phyloP scores from a whole-genome alignment of 2,113 vertebrate genomes.

The Plecotus auritus region DNA sequence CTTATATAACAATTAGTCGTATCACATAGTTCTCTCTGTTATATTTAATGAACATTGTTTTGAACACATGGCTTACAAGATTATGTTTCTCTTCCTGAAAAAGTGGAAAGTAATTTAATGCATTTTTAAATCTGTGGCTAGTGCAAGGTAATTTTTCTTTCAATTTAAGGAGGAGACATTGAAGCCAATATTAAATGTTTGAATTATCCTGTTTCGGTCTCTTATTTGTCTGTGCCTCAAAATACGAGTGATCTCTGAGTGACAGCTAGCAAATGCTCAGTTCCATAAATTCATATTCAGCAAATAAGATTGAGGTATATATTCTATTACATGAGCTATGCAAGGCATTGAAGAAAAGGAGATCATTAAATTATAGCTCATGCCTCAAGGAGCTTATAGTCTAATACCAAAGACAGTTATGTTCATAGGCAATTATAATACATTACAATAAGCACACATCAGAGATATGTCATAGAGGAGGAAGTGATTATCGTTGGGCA shows the following conservation, averaged over 20 bases:
- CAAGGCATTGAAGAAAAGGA: background rate
- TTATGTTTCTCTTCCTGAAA: background rate
- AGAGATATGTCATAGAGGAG: background rate
- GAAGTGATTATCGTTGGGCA: background rate
- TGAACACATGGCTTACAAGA: background rate
- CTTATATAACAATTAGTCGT: background rate
- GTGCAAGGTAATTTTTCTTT: conserved; percentile 17
- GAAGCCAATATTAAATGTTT: background rate
- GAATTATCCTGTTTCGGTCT: background rate
- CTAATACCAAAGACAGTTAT: background rate
- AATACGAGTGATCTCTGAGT: background rate
- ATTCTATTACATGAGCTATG: background rate
- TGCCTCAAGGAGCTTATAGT: conserved; percentile 2
- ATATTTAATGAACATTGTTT: background rate
- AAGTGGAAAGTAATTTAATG: conserved; percentile 9
- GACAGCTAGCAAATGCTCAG: background rate
- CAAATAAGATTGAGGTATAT: background rate
- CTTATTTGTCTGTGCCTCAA: background rate
- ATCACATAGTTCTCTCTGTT: background rate
- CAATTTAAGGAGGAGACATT: background rate
- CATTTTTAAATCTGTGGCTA: conserved; percentile 6
- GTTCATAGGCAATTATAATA: background rate
- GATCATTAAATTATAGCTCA: background rate
- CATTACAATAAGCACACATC: background rate
- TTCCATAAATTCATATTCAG: background rate